Conservation (phyloP, 2,113 vertebrate species). For the Capricornis sumatraensis region DNA sequence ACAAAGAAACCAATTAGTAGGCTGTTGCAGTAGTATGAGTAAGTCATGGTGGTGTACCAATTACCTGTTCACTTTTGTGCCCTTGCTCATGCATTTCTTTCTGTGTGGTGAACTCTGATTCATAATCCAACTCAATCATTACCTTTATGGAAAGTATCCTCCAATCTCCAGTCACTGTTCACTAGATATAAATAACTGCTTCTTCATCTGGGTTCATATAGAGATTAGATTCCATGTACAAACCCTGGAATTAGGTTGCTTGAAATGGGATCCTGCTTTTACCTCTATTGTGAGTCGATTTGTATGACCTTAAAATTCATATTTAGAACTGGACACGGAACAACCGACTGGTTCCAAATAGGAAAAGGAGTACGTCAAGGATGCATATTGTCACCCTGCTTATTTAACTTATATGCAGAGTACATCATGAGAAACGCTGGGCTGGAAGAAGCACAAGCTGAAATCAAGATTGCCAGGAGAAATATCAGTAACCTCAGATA, state of each 20-base stretch:
- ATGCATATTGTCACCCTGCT: too few relatives aligned
- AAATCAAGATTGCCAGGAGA: too few relatives aligned
- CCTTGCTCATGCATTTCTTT: not conserved
- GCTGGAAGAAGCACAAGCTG: too few relatives aligned
- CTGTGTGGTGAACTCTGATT: not conserved
- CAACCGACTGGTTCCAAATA: too few relatives aligned
- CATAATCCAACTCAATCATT: not conserved
- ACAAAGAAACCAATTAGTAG: not conserved
- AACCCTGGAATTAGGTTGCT: not conserved
- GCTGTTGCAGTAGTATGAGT: not conserved
- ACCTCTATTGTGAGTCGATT: not conserved
- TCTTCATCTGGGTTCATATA: not conserved
- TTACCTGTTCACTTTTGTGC: not conserved
- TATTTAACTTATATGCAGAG: too few relatives aligned
- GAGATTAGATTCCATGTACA: not conserved
- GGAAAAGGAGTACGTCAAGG: too few relatives aligned
- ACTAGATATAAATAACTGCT: not conserved
- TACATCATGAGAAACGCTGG: too few relatives aligned
- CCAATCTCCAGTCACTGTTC: not conserved
- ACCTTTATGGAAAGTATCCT: not conserved
- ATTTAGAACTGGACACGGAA: too few relatives aligned
- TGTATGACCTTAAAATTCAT: not conserved
- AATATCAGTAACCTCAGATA: too few relatives aligned
- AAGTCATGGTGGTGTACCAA: not conserved
- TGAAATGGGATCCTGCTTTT: not conserved